Base-by-base conservation (phyloP, 1,140 invertebrate species). In the Odontomachus brunneus region DNA sequence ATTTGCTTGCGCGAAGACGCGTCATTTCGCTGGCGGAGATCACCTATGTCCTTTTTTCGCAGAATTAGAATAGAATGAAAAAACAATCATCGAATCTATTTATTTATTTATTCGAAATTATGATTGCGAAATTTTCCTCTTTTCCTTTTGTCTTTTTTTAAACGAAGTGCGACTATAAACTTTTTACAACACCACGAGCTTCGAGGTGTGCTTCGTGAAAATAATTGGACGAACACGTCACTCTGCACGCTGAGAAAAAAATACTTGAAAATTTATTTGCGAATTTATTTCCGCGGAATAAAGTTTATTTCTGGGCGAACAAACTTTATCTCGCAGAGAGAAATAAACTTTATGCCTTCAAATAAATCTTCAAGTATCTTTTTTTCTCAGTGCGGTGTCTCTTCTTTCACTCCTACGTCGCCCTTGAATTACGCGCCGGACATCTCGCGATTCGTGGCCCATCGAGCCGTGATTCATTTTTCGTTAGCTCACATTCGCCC, bases 381-480 rank as follows among this genome's bases (percentile, higher is more conserved):
- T 33, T 5, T 33, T 5, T 33, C 29, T 33, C 29, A n/a, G n/a
- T n/a, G n/a, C n/a, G n/a, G 1, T 69, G 26, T 29, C 44, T 51
- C 24, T 49, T 63, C 29, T 60, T 49, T 15, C 15, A 2, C 19
- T 24, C 19, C 0, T 17, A 14, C 48, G 5, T 51, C 15, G 9
- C 26, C 66, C 44, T 76, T 76, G 44, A 76, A 63, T 75, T 63
- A 63, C 57, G 1, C 14, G 38, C 22, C 33, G 24, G 51, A 44
- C 7, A 12, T 76, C 62, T 63, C 44, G 48, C 49, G 48, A 66
- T 76, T 78, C 65, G 75, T n/a, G 65, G 33, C n/a, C n/a, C n/a
- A n/a, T n/a, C n/a, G 53, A 67, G 38, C n/a, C 33, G 53, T 29
- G 65, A 71, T 71, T 69, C 33, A 69, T 80, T 71, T 80, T 66